Evolutionary conservation across 2,113 vertebrate species (phyloP).

Genomic region (Megalops atlanticus): DNA sequence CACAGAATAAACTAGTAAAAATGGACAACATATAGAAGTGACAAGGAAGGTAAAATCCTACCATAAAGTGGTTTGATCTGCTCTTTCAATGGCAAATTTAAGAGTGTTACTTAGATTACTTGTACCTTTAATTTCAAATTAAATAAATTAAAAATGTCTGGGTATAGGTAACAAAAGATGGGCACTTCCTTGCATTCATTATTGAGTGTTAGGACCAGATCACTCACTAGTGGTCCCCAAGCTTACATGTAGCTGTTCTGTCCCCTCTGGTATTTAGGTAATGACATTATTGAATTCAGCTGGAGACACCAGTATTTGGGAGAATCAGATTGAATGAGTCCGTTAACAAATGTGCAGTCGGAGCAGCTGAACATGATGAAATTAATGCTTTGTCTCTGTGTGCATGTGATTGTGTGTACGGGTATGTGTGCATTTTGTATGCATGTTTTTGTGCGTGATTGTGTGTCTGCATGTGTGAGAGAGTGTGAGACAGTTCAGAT

Average conservation of each 20-base stretch:
- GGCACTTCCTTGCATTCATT: not conserved
- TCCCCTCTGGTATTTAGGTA: not conserved
- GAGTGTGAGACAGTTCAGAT: not conserved
- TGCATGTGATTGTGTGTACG: too few relatives aligned
- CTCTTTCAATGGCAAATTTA: not conserved
- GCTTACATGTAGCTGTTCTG: conserved; percentile 11
- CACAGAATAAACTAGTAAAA: not conserved
- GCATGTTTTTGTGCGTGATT: not conserved
- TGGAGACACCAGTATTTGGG: not conserved
- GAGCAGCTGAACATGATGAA: not conserved
- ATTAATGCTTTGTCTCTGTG: too few relatives aligned
- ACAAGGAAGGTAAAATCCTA: not conserved
- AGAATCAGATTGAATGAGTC: conserved; percentile 23
- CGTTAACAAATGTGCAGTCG: conserved; percentile 12
- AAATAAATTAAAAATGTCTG: not conserved
- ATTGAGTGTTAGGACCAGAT: not conserved
- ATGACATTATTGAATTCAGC: not conserved
- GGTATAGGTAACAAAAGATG: not conserved
- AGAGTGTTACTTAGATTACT: not conserved
- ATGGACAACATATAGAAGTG: not conserved
- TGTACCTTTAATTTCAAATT: not conserved
- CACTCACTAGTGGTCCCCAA: not conserved
- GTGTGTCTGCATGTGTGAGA: not conserved
- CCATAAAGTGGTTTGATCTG: not conserved
- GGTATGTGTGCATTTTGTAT: not conserved